A percentile compares a stretch with the other conserved stretches of the same genome.
phyloP scores from a whole-genome alignment of 2,888 invertebrate genomes.

The Yponomeuta evonymella region DNA sequence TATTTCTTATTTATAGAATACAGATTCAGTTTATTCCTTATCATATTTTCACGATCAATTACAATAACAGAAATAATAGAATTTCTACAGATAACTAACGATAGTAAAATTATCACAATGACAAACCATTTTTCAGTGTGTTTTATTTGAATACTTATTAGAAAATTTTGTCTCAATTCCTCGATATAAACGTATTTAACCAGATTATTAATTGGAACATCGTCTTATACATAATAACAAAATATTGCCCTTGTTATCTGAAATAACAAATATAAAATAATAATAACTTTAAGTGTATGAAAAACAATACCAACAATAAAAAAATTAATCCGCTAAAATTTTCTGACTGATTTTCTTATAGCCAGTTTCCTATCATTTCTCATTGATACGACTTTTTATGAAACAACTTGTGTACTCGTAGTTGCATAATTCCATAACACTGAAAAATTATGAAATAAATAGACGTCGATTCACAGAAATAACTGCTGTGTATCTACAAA shows the following conservation, averaged over 20 bases:
- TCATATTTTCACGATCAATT: background rate
- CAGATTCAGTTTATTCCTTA: background rate
- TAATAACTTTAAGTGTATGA: too few species aligned
- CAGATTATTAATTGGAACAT: background rate
- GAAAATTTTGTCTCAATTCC: background rate
- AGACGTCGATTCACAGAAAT: too few species aligned
- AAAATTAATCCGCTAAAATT: too few species aligned
- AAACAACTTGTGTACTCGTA: too few species aligned
- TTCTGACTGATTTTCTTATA: too few species aligned
- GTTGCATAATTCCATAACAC: too few species aligned
- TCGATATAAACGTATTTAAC: background rate
- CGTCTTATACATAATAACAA: background rate
- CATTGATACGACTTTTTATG: too few species aligned
- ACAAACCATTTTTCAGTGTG: background rate
- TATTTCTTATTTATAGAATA: conserved; percentile 17
- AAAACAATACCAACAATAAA: too few species aligned
- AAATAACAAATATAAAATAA: too few species aligned
- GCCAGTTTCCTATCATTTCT: too few species aligned
- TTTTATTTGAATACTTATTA: background rate
- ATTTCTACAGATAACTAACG: background rate
- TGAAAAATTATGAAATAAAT: too few species aligned
- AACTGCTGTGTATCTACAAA: conserved; percentile 1
- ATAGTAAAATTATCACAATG: background rate
- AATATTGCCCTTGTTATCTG: too few species aligned
- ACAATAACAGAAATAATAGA: background rate